Base-by-base conservation (phyloP, 2,888 invertebrate genomes). In the Eustalomyia histrio region DNA sequence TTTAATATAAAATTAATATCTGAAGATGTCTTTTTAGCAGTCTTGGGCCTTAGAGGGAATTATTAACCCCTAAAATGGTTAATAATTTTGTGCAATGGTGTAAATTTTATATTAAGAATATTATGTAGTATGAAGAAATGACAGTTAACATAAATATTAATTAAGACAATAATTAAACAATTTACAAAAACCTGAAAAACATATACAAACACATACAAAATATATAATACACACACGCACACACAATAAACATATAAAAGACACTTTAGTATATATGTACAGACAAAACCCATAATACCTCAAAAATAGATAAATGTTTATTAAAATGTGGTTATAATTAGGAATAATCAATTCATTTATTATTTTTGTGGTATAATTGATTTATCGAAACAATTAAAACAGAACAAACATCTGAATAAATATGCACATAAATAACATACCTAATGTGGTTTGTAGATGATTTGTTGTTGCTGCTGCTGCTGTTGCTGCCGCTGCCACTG, bases 391-490 rank as follows among this genome's bases (percentile, higher is more conserved):
- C 21, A 57, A 57, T 57, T 29, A 14, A 57, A 61, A 12, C 12
- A 67, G 35, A 24, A 29, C 29, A 29, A 29, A 29, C 29, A 29
- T 29, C 7, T 29, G 7, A 14, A 63, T 9, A 73, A 33, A 73
- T 10, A 50, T 14, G 33, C 21, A 71, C 18, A 68, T 63, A 33
- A 17, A n/a, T 21, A 67, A 81, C 81, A 33, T 78, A 81, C 81
- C 81, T 43, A 78, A 12, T 21, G 81, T 61, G 65, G 74, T 71
- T 65, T 78, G 81, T 12, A 81, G 69, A 75, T 60, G 67, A 50
- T 78, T 78, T 52, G 67, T 39, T 47, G n/a, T 6, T 14, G 43
- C 43, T 14, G 43, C 57, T 18, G 43, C 52, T 16, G 74, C 43
- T 39, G 57, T 5, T 14, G 67, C 10, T 35, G 67, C 12, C 50